Percentiles rank a stretch among this genome's conserved stretches.
phyloP scores from a whole-genome alignment of 2,888 invertebrate genomes.

The Xestoiulus laeticollis region DNA sequence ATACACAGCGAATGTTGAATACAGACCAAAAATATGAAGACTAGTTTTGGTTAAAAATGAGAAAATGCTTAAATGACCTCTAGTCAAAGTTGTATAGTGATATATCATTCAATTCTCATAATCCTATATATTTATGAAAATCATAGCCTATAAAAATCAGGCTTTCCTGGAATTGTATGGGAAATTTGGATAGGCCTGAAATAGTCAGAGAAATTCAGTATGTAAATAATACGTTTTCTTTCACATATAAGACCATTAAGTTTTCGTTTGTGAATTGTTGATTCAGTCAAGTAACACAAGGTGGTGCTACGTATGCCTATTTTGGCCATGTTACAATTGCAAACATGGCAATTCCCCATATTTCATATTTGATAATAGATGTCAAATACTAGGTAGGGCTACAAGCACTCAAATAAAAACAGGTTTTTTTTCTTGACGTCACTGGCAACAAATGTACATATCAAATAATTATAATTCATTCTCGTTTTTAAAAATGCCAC shows the following conservation, averaged over 20 bases:
- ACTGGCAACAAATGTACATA: background rate
- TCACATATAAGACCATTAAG: background rate
- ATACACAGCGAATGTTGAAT: background rate
- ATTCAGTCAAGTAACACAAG: background rate
- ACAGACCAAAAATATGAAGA: background rate
- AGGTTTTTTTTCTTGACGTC: constrained; percentile 37
- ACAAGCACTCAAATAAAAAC: background rate
- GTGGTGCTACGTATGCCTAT: background rate
- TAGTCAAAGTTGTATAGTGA: no score
- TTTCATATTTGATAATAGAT: background rate
- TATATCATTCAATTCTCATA: no score
- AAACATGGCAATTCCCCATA: background rate
- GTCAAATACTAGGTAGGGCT: background rate
- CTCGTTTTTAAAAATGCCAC: background rate
- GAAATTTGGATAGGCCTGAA: no score
- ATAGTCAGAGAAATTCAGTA: no score
- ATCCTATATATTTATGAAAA: no score
- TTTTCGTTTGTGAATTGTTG: background rate
- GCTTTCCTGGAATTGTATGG: no score
- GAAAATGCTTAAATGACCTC: no score
- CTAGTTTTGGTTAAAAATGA: no score
- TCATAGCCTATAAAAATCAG: no score
- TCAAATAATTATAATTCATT: background rate
- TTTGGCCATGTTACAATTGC: background rate
- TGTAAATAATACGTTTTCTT: no score